A percentile compares a stretch with the other conserved stretches of the same genome.
Conservation (phyloP, 2,797 vertebrate genomes). For the Cuculus canorus region DNA sequence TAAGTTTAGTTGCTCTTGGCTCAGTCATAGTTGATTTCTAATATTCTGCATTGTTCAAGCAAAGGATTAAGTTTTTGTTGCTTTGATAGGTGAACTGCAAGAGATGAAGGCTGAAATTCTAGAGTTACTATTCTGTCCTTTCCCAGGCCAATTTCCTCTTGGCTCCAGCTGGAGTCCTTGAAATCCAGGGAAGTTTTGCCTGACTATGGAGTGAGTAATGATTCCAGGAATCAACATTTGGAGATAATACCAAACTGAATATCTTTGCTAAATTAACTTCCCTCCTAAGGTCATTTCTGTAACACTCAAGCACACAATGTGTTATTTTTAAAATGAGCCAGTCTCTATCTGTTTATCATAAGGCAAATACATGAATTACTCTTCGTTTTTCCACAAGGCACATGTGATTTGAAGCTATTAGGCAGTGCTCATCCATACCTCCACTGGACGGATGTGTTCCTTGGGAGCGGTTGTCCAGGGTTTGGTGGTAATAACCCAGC, state of each 20-base stretch:
- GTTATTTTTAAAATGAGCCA: background rate
- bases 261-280: conserved; percentile 47
- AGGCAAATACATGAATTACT: background rate
- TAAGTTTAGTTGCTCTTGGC: conserved; percentile 26
- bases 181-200: conserved; percentile 61
- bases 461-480: conserved; percentile 77
- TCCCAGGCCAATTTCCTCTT: conserved; percentile 55
- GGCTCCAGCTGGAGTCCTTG: conserved; percentile 38
- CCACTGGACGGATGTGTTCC: conserved; percentile 3
- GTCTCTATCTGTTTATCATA: conserved; percentile 11
- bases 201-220: conserved; percentile 54
- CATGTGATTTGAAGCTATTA: conserved; percentile 46
- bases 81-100: conserved; percentile 33
- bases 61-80: background rate
- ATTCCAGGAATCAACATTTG: conserved; percentile 64
- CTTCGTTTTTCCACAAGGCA: conserved; percentile 25
- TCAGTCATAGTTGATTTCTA: background rate
- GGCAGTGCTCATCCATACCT: conserved; percentile 21
- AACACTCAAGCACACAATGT: background rate
- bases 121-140: conserved; percentile 34
- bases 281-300: conserved; percentile 33
- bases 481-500: conserved; percentile 82
- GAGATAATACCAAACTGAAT: conserved; percentile 50
- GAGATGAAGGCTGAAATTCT: conserved; percentile 20
- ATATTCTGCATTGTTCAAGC: background rate